Evolutionary conservation across 2,113 vertebrate genomes (phyloP).

Genomic region (Odocoileus hemionus): DNA sequence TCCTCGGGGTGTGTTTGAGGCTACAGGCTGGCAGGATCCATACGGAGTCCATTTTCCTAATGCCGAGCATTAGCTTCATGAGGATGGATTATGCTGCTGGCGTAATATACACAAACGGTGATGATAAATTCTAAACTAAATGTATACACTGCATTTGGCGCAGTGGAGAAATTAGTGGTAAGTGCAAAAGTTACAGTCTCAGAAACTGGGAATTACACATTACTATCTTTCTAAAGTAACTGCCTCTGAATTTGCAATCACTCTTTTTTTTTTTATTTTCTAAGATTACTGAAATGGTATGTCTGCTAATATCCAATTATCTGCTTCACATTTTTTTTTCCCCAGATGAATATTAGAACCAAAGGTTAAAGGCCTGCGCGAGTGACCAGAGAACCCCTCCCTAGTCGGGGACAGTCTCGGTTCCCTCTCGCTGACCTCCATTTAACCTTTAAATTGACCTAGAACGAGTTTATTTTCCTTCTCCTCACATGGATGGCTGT

Average conservation of each 20-base stretch:
- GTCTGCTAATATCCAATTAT: constrained; percentile 60
- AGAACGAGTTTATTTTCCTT: constrained; percentile 46
- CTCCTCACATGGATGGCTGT: constrained; percentile 3
- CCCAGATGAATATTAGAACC: constrained; percentile 42
- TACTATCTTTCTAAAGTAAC: constrained; percentile 63
- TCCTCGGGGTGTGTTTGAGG: not conserved
- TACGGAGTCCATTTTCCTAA: constrained; percentile 48
- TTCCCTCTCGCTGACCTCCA: not conserved
- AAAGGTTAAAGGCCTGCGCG: constrained; percentile 59
- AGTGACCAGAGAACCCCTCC: not conserved
- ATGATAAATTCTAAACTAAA: constrained; percentile 58
- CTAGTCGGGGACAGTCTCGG: not conserved
- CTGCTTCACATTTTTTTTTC: constrained; percentile 32
- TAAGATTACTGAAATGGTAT: constrained; percentile 39
- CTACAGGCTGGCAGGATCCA: constrained; percentile 14
- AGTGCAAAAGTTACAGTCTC: constrained; percentile 70
- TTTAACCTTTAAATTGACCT: constrained; percentile 60
- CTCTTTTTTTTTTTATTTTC: not conserved
- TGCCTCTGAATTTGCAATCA: constrained; percentile 27
- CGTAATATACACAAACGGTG: not conserved
- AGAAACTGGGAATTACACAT: constrained; percentile 68
- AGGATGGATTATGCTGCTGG: constrained; percentile 49
- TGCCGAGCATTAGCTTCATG: constrained; percentile 42
- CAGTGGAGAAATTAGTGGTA: constrained; percentile 69
- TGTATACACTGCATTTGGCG: constrained; percentile 37